A percentile compares a stretch with the other conserved stretches of the same genome.
Evolutionary conservation across 1,140 invertebrate genomes (phyloP).

Genomic region (Drosophila bipectinata): DNA sequence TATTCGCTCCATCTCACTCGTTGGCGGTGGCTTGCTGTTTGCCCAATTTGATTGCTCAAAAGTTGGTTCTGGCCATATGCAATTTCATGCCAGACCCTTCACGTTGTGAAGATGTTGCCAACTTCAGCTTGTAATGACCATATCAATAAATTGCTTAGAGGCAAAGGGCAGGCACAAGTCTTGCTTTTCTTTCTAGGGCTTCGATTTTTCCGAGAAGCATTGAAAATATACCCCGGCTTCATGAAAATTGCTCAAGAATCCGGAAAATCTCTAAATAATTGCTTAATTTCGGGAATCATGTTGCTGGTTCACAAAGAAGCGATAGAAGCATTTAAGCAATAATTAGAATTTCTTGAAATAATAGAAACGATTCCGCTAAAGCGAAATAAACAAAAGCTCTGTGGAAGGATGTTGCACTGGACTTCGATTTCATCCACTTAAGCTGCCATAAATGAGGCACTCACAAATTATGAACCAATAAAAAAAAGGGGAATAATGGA

Average conservation of each 20-base stretch:
- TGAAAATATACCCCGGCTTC: neutral
- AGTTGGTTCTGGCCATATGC: constrained; percentile 67
- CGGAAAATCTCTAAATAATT: neutral
- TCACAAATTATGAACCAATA: constrained; percentile 53
- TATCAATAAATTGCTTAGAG: constrained; percentile 61
- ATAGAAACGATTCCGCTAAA: neutral
- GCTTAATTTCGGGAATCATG: neutral
- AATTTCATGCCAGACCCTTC: constrained; percentile 49
- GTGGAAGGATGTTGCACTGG: neutral
- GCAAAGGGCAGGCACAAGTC: neutral
- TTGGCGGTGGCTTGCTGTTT: constrained; percentile 41
- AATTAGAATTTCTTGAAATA: constrained; percentile 5
- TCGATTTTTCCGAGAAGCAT: constrained; percentile 30
- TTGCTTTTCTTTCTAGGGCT: constrained; percentile 6
- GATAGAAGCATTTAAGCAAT: neutral
- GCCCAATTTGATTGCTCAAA: constrained; percentile 77
- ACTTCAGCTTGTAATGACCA: constrained; percentile 64
- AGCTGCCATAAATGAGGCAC: constrained; percentile 45
- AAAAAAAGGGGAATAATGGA: constrained; percentile 52
- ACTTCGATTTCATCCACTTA: constrained; percentile 43
- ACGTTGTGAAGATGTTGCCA: constrained; percentile 48
- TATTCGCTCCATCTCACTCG: neutral
- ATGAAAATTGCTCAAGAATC: constrained; percentile 1
- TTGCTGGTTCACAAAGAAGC: neutral
- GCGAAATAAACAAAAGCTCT: neutral